Percentiles rank a stretch among this genome's conserved stretches.
Conservation (phyloP, 2,113 vertebrate genomes). For the Euleptes europaea region DNA sequence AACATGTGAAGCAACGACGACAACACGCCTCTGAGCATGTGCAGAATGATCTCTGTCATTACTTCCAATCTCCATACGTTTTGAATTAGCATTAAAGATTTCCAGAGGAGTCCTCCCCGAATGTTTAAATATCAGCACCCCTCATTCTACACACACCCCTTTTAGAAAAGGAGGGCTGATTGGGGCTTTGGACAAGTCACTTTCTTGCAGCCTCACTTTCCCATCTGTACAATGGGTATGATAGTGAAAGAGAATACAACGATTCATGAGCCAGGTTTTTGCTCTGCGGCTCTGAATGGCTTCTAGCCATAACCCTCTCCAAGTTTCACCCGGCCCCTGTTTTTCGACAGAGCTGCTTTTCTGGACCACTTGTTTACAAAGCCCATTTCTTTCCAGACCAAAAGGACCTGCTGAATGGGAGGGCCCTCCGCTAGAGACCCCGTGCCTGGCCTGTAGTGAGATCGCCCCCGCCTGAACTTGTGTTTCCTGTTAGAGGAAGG, state of each 20-base stretch:
- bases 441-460: constrained; percentile 41
- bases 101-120: too few relatives aligned
- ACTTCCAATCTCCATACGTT: not conserved
- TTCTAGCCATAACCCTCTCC: not conserved
- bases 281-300: not conserved
- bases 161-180: not conserved
- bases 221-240: not conserved
- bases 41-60: not conserved
- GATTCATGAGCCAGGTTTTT: not conserved
- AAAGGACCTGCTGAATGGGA: not conserved
- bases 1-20: not conserved
- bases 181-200: not conserved
- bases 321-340: not conserved
- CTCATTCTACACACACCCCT: too few relatives aligned
- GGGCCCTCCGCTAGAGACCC: constrained; percentile 47
- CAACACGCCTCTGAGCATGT: not conserved
- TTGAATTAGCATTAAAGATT: not conserved
- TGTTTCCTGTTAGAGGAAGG: not conserved
- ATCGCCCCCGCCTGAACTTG: constrained; percentile 8
- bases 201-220: not conserved
- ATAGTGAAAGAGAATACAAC: not conserved
- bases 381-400: not conserved
- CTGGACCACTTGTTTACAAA: not conserved
- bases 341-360: not conserved
- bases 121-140: not conserved